Evolutionary conservation across 2,113 vertebrate species (phyloP), one percentile per base, ranked within the genome.

Genomic region (Taurulus bubalis): DNA sequence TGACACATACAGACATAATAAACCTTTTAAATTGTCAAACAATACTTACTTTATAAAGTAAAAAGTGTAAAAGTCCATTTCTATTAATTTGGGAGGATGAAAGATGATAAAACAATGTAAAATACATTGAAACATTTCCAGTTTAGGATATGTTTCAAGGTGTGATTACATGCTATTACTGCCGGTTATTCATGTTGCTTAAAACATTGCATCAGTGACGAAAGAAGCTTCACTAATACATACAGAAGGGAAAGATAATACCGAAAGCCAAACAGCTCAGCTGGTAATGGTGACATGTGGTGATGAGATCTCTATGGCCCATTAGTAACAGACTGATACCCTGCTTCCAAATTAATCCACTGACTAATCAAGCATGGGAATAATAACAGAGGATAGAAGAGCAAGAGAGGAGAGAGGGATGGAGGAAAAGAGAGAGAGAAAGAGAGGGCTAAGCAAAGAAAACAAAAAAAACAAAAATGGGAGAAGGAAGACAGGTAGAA

Each of bases 321-420:
- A 94, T 94, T 94, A 95, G 92, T 85, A 90, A 91, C 92, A 94
- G 91, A 90, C 91, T 92, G 93, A 93, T 93, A 92, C 90, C 90
- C 92, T 91, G 93, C 91, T 90, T 93, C 89, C 89, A 94, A 94
- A 95, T 94, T 92, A 93, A 95, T 94, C 93, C 94, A 90, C 88
- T 82, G 89, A 91, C 92, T 94, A 94, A 95, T 95, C 93, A 94
- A 92, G 92, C 90, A 93, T 90, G 84, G 90, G 91, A 93, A 92
- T 93, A 90, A 92, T 92, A 91, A 90, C 83, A 83, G 73, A 89
- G 79, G 75, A 88, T 80, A 78, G 87, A 75, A n/a, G 62, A 75
- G 80, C 69, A 83, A 78, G 87, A 85, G 74, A 65, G 65, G 83
- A 89, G 75, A 6, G 58, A 85, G 76, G 56, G 77, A 83, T 36